Evolutionary conservation across 2,797 vertebrate genomes (phyloP).

Genomic region (Leuciscus waleckii): DNA sequence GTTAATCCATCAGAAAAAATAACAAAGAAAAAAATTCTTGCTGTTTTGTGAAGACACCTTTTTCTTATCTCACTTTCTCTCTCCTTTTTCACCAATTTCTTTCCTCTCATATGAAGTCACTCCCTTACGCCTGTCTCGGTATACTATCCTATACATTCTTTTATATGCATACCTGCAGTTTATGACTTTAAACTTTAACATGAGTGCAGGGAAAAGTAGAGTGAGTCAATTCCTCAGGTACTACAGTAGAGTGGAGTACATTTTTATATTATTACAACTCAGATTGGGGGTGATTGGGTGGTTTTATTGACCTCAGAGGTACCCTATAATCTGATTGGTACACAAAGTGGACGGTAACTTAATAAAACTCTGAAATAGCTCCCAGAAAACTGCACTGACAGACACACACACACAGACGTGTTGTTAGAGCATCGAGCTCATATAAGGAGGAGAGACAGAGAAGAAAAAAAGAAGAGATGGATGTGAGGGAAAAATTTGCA

Average conservation of each 20-base stretch:
- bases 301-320: conserved; percentile 63
- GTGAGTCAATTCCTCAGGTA: conserved; percentile 12
- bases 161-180: neutral
- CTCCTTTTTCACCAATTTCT: neutral
- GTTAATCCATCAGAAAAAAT: neutral
- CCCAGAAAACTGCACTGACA: conserved; percentile 36
- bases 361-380: conserved; percentile 60
- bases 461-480: neutral
- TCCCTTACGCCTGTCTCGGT: neutral
- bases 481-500: neutral
- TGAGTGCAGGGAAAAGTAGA: conserved; percentile 12
- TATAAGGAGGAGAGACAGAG: neutral
- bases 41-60: neutral
- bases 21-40: neutral
- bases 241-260: conserved; percentile 61
- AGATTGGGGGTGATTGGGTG: conserved; percentile 49
- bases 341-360: conserved; percentile 66
- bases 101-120: neutral
- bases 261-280: conserved; percentile 56
- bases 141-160: neutral
- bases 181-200: conserved; percentile 31
- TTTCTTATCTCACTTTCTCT: neutral
- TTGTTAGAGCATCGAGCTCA: conserved; percentile 16
- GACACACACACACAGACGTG: too few relatives aligned
- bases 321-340: conserved; percentile 67